Percentiles rank a stretch among this genome's conserved stretches.
These are phyloP conservation scores for Ailuropoda melanoleuca DNA, from an alignment of 2,113 vertebrate genomes.

Conservation along the genomic window DNA sequence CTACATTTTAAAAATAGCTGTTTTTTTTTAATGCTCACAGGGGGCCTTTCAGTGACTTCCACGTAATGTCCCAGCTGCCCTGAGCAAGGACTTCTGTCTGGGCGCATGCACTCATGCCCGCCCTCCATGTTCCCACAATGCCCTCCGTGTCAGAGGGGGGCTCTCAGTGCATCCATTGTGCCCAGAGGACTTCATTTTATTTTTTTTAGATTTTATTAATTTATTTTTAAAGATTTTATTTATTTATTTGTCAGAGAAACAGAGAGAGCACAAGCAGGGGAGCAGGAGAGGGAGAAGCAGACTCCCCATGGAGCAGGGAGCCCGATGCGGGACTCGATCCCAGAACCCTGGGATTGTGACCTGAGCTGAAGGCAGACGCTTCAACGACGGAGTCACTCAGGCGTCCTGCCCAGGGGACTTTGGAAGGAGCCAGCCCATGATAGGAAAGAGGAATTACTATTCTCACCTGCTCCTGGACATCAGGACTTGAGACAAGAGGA, in stretches of 20 bases:
- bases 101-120: rapidly evolving
- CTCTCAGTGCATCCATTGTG: background rate
- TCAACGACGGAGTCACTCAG: too few species aligned
- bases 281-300: too few species aligned
- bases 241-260: too few species aligned
- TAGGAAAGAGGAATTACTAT: too few species aligned
- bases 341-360: too few species aligned
- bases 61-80: background rate
- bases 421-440: background rate
- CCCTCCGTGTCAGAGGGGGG: constrained; percentile 1
- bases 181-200: too few species aligned
- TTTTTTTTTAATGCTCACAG: constrained; percentile 42
- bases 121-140: background rate
- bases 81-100: background rate
- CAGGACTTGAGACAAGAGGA: background rate
- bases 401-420: background rate
- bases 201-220: too few species aligned
- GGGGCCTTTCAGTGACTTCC: constrained; percentile 33
- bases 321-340: too few species aligned
- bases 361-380: too few species aligned
- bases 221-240: too few species aligned
- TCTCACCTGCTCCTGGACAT: background rate
- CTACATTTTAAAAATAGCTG: background rate
- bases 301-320: too few species aligned
- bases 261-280: too few species aligned